These are phyloP conservation scores for Drosophila seguyi DNA, from an alignment of 1,140 invertebrate genomes.

Conservation along the genomic window DNA sequence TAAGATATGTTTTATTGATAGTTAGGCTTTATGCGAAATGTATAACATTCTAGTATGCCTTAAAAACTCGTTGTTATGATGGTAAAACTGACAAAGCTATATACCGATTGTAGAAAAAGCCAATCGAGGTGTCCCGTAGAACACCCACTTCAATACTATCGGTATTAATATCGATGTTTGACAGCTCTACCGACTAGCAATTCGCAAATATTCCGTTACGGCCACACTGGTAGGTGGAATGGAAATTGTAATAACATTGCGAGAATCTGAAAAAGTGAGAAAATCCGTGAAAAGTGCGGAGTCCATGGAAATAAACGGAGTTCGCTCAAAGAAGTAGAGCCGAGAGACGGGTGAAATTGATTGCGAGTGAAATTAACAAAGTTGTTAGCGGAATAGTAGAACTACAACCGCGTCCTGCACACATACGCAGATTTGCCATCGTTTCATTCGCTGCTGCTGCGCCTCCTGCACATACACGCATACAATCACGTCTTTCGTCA, in stretches of 20 bases:
- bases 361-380: not conserved
- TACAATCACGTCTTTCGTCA: slow-evolving; percentile 42
- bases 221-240: too few species aligned
- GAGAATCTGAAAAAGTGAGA: slow-evolving; percentile 36
- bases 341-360: not conserved
- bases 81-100: too few species aligned
- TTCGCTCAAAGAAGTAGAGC: not conserved
- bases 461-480: slow-evolving; percentile 53
- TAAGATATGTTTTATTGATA: too few species aligned
- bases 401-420: slow-evolving; percentile 22
- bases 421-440: slow-evolving; percentile 45
- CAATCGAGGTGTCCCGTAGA: too few species aligned
- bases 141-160: too few species aligned
- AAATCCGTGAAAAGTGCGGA: slow-evolving; percentile 26
- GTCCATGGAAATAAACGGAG: not conserved
- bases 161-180: too few species aligned
- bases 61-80: too few species aligned
- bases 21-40: too few species aligned
- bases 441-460: slow-evolving; percentile 36
- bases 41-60: too few species aligned
- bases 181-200: not conserved
- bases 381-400: not conserved
- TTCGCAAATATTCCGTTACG: not conserved
- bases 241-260: slow-evolving; percentile 47
- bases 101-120: too few species aligned